Evolutionary conservation across 2,888 invertebrate species (phyloP), one percentile per base, ranked within the genome.

Genomic region (Orthosia cruda): DNA sequence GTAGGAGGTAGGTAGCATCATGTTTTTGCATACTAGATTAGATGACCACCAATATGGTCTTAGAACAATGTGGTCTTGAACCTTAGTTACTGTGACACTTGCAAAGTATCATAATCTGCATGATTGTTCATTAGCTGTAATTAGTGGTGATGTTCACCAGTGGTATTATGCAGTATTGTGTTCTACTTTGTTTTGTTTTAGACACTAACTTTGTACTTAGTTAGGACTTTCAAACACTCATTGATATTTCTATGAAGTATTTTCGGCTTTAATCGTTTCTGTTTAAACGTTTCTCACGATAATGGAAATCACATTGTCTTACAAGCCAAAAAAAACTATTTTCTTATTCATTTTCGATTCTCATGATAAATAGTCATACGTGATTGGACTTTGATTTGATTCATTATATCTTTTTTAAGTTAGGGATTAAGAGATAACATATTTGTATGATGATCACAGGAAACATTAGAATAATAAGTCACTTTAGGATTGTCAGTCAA

Each of bases 361-460:
- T 3, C 57, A 16, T 73, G 64, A 79, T 79, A 73, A 73, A 77
- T 79, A 55, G 47, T 15, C n/a, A 9, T 13, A 4, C 80, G 77
- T 78, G 77, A 63, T 74, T 49, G 3, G 62, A 80, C 26, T 78
- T 1, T 32, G 23, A 58, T 62, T 54, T 20, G 40, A 71, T 49
- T 77, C 49, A 71, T 54, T 67, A 40, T 18, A 45, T 50, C 32
- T n/a, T 71, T 71, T 55, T 55, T 1, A 62, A 59, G 5, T 32
- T 57, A 40, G 40, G 55, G 1, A 80, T 80, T 63, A 50, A 52
- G 4, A 57, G 61, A 40, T 13, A 52, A 57, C 13, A 13, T 55
- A 72, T 45, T 23, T 47, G n/a, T 55, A 72, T 50, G 32, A 50
- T 45, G 20, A 1, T 55, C 54, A 45, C 72, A 20, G 57, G 32